Base-by-base conservation (phyloP, 2,888 invertebrate genomes). In the Druceiella hillmani region DNA sequence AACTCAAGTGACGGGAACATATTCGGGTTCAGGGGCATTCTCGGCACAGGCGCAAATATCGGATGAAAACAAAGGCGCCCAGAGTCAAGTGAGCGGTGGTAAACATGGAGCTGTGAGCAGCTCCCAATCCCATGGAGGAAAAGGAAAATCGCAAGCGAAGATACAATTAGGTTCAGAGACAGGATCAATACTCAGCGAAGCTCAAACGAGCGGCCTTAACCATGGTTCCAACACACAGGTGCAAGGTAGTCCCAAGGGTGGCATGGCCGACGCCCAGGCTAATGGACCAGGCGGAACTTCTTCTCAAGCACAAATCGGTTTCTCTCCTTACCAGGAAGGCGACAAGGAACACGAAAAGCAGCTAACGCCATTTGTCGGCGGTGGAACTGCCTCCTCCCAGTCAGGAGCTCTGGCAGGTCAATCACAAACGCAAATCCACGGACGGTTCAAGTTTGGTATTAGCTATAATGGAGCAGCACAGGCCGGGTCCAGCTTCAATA, bases 301-400 rank as follows among this genome's bases (percentile, higher is more conserved):
- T 1, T 89, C 88, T 17, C 89, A 90, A 66, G 89, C 90, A 3
- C 89, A 90, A 64, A 88, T 90, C 42, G 89, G 88, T 1, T 89
- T 90, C 55, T 79, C 81, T 34, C 89, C 89, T 0, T 79, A 79
- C 49, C 75, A 78, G 51, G 78, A 81, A 38, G 73, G 75, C 40
- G 79, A 79, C 30, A 71, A 74, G 50, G 52, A 60, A 15, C 70
- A 72, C 32, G 66, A 68, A 7, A 48, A 54, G 9, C 72, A 76
- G 45, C 63, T 66, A 32, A 62, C 61, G 40, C 79, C 83, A 3
- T 83, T 82, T 53, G 76, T 76, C 38, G 88, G 89, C 2, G 82
- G 84, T 17, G 89, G 88, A 4, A 77, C 81, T 43, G 83, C 89
- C 1, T 81, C 84, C 3, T 82, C 89, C 2, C 87, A 88, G 58